Evolutionary conservation across 2,797 vertebrate genomes (phyloP), one percentile per base, ranked within the genome.

Genomic region (Siniperca obscura): DNA sequence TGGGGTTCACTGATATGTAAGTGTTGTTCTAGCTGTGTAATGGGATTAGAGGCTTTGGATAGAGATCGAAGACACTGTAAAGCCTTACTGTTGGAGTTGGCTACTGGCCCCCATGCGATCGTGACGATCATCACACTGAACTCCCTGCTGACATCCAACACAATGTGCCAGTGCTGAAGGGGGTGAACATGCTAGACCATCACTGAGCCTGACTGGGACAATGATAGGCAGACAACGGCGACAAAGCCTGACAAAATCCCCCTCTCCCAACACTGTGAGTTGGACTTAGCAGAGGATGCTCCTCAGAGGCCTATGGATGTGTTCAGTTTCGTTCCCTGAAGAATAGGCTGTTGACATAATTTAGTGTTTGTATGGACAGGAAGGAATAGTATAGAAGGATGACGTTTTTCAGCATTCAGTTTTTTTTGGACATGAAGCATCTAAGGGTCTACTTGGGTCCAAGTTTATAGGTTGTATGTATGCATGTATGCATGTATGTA

Each of bases 221-320:
- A 90, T 83, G 71, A 71, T 48, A 68, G 50, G 53, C 74, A 80
- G 80, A 88, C 81, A 86, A 89, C 83, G 61, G 74, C 86, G 75
- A 85, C 74, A 80, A 88, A 80, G 83, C 71, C 83, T 57, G 36
- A 83, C 57, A 42, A 86, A 91, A 83, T 85, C 62, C 70, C 74
- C 70, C 62, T 76, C 70, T 84, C 59, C 53, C 64, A 73, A 48
- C 21, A 56, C 67, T 66, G 70, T 70, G 78, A 81, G 71, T 66
- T 67, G 38, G 38, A 75, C 67, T 76, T 44, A 69, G 60, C 70
- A 73, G 22, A 13, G 77, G 38, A 36, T 50, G n/a, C 74, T 69
- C 42, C 68, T 79, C 61, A 40, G 52, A 74, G 7, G 66, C 46
- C 7, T 38, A 7, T 62, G 36, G 64, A 21, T 75, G 62, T 62